These are phyloP conservation scores for Chlorospingus semifuscus DNA, from an alignment of 2,797 vertebrate species.

Conservation along the genomic window DNA sequence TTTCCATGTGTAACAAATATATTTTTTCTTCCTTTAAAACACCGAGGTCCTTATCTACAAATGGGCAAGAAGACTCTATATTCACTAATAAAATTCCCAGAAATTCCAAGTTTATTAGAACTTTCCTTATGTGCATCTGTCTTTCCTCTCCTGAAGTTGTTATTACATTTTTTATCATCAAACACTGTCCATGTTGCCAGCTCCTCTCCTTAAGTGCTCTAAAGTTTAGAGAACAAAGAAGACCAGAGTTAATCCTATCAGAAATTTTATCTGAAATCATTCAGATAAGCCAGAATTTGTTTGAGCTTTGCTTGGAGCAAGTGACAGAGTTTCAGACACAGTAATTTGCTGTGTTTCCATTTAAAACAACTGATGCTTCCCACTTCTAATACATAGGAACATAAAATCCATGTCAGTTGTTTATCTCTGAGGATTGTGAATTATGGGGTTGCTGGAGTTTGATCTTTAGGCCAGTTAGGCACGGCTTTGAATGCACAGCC, in stretches of 20 bases:
- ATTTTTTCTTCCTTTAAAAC: neutral
- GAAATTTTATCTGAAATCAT: conserved; percentile 70
- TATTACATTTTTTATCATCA: conserved; percentile 69
- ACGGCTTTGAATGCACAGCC: neutral
- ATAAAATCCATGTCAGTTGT: conserved; percentile 52
- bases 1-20: neutral
- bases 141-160: conserved; percentile 62
- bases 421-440: conserved; percentile 26
- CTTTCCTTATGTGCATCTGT: conserved; percentile 49
- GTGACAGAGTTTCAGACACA: conserved; percentile 31
- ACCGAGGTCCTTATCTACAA: neutral
- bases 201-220: conserved; percentile 29
- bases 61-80: neutral
- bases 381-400: neutral
- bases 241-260: conserved; percentile 39
- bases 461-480: conserved; percentile 16
- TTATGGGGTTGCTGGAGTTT: conserved; percentile 14
- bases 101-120: conserved; percentile 16
- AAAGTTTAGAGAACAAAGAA: conserved; percentile 65
- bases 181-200: conserved; percentile 6
- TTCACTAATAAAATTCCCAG: conserved; percentile 1
- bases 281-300: conserved; percentile 61
- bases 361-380: conserved; percentile 53
- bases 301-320: conserved; percentile 55
- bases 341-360: conserved; percentile 49